A percentile compares a stretch with the other conserved stretches of the same genome.
Conservation (phyloP, 2,113 vertebrate genomes). For the Silurus meridionalis region DNA sequence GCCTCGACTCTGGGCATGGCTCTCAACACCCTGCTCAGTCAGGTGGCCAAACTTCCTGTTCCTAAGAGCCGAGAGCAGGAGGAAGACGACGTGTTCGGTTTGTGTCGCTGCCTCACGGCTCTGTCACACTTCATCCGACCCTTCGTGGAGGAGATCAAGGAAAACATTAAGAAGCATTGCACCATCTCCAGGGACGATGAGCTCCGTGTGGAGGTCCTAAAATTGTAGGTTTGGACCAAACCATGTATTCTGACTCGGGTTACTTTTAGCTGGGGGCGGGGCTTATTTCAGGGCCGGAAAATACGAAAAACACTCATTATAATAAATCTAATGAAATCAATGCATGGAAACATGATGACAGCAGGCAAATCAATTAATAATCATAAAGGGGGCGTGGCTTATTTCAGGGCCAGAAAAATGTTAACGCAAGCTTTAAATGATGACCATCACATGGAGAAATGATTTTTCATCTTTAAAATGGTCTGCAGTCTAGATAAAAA, state of each 20-base stretch:
- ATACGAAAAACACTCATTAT: background rate
- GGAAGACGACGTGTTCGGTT: slow-evolving; percentile 79
- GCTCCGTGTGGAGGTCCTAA: slow-evolving; percentile 85
- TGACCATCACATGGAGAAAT: background rate
- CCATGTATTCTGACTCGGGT: background rate
- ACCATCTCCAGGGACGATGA: slow-evolving; percentile 67
- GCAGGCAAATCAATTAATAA: background rate
- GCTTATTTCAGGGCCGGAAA: slow-evolving; percentile 7
- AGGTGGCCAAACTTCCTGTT: slow-evolving; percentile 83
- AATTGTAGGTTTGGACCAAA: slow-evolving; percentile 80
- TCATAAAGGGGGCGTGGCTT: background rate
- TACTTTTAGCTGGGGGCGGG: background rate
- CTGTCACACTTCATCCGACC: slow-evolving; percentile 81
- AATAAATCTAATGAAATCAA: background rate
- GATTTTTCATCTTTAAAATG: no score
- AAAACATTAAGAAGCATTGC: slow-evolving; percentile 54
- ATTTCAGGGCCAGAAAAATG: background rate
- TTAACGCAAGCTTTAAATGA: background rate
- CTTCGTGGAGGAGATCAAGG: slow-evolving; percentile 80
- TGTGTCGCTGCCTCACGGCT: slow-evolving; percentile 83
- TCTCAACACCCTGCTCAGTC: slow-evolving; percentile 85
- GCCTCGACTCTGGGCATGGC: slow-evolving; percentile 88
- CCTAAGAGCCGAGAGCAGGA: slow-evolving; percentile 85
- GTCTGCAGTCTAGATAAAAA: background rate
- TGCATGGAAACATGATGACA: background rate